These are phyloP conservation scores for Oxycera nigricornis DNA, from an alignment of 2,888 invertebrate species.

Conservation along the genomic window DNA sequence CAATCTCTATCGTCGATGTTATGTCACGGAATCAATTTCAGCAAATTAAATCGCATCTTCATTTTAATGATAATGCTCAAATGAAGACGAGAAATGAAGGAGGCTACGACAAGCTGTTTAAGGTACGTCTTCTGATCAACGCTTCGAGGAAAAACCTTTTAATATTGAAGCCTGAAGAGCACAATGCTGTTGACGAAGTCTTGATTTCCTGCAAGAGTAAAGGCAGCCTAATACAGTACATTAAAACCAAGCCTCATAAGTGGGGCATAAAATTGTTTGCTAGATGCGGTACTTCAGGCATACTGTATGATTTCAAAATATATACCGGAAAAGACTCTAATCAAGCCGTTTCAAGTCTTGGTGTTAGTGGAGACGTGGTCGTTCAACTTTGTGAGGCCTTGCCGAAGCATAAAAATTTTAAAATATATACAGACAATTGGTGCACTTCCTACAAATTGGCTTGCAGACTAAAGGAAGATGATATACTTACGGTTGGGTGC, in stretches of 20 bases:
- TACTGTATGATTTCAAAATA: neutral
- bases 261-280: neutral
- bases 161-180: neutral
- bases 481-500: neutral
- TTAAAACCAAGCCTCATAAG: slow-evolving; percentile 4
- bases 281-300: neutral
- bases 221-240: neutral
- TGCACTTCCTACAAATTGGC: neutral
- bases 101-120: neutral
- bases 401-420: neutral
- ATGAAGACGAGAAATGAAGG: neutral
- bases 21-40: neutral
- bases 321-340: neutral
- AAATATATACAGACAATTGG: neutral
- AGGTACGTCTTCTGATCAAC: neutral
- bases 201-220: neutral
- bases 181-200: neutral
- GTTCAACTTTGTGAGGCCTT: neutral
- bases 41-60: neutral
- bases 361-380: neutral
- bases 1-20: neutral
- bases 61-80: neutral
- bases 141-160: neutral
- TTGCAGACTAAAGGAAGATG: neutral
- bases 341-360: neutral